Evolutionary conservation across 37 sponge, comb jelly and placozoan species (phyloP).

Genomic region (Corticium candelabrum): DNA sequence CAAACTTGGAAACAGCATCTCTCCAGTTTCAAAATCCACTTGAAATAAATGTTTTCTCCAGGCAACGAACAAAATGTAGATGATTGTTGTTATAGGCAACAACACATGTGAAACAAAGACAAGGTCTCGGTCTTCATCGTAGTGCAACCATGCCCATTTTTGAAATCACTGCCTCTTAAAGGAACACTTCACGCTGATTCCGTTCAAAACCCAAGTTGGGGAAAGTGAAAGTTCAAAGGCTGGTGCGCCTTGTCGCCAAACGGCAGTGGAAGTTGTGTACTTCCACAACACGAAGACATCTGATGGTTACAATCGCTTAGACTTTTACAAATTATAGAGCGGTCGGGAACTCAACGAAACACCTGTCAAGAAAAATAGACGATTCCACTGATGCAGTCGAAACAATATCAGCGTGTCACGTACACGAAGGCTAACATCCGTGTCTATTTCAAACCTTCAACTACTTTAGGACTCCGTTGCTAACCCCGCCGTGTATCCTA

Average conservation of each 20-base stretch:
- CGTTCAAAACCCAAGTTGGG: constrained; percentile 19
- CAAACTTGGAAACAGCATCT: constrained; percentile 26
- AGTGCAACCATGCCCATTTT: constrained; percentile 15
- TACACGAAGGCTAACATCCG: no score
- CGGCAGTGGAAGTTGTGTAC: no score
- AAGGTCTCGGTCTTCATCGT: neutral
- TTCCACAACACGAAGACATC: no score
- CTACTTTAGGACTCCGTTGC: no score
- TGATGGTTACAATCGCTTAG: no score
- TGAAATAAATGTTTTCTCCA: constrained; percentile 15
- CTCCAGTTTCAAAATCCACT: neutral
- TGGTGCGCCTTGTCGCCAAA: constrained; percentile 24
- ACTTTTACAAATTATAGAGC: no score
- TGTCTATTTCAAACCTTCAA: no score
- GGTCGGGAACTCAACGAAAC: no score
- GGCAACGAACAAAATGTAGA: neutral
- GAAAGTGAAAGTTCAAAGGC: constrained; percentile 13
- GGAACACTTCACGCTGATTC: constrained; percentile 8
- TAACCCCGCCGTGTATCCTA: no score
- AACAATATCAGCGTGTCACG: no score
- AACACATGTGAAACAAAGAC: neutral
- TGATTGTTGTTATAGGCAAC: neutral
- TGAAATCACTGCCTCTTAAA: constrained; percentile 12
- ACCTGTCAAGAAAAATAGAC: no score
- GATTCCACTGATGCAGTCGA: no score